Conservation (phyloP, 2,888 invertebrate species). For the Diploptera punctata region DNA sequence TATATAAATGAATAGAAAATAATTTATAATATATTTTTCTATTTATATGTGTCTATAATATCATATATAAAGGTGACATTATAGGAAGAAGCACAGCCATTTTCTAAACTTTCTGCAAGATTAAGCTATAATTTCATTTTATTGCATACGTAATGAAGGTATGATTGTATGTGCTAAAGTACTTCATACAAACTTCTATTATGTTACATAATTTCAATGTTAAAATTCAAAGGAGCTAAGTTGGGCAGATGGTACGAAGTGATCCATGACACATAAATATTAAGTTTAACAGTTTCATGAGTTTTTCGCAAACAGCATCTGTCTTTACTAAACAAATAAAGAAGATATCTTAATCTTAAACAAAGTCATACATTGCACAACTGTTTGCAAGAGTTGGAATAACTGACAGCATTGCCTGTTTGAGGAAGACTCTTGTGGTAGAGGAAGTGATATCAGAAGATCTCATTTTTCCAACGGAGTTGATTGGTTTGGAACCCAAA, state of each 20-base stretch:
- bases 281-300: not conserved
- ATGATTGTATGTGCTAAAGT: too few relatives aligned
- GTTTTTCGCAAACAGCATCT: slow-evolving; percentile 20
- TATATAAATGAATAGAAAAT: slow-evolving; percentile 9
- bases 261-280: not conserved
- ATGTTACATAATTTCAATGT: not conserved
- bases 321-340: not conserved
- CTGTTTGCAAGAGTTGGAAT: not conserved
- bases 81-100: not conserved
- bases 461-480: not conserved
- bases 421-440: slow-evolving; percentile 17
- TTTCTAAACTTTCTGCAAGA: not conserved
- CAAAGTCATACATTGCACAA: not conserved
- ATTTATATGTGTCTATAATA: slow-evolving; percentile 3
- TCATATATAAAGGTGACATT: not conserved
- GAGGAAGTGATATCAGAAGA: not conserved
- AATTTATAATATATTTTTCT: slow-evolving; percentile 25
- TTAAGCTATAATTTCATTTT: not conserved
- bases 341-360: not conserved
- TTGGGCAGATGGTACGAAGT: not conserved
- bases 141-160: not conserved
- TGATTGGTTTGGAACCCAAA: not conserved
- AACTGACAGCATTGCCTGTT: not conserved
- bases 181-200: not conserved
- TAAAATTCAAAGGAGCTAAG: not conserved